Evolutionary conservation across 2,888 invertebrate species (phyloP).

Genomic region (Pherbina coryleti): DNA sequence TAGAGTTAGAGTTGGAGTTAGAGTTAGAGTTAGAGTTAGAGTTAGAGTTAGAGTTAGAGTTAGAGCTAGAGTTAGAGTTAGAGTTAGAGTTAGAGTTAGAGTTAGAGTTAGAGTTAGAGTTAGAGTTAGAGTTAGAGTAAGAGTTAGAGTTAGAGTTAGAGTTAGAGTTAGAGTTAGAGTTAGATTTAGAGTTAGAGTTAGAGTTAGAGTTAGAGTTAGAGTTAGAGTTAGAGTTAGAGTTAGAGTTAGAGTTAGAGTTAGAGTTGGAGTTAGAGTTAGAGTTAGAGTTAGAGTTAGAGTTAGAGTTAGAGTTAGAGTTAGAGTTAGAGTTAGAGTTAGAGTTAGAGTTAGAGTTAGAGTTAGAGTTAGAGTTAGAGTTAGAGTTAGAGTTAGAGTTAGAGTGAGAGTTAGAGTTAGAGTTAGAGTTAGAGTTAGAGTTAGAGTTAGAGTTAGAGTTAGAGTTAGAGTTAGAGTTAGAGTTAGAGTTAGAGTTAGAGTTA

Average conservation of each 20-base stretch:
- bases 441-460: too few relatives aligned
- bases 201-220: too few relatives aligned
- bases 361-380: too few relatives aligned
- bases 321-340: not conserved
- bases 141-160: not conserved
- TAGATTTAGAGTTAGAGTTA: too few relatives aligned
- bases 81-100: not conserved
- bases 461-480: too few relatives aligned
- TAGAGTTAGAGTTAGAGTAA: not conserved
- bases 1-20: not conserved
- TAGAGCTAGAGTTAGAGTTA: not conserved
- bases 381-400: too few relatives aligned
- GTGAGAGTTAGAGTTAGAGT: too few relatives aligned
- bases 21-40: not conserved
- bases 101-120: not conserved
- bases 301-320: not conserved
- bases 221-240: too few relatives aligned
- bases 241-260: not conserved
- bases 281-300: not conserved
- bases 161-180: not conserved
- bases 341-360: too few relatives aligned
- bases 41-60: not conserved
- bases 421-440: too few relatives aligned
- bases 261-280: not conserved
- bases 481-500: not conserved